A percentile compares a stretch with the other conserved stretches of the same genome.
Conservation (phyloP, 2,113 vertebrate species). For the Saccopteryx bilineata region DNA sequence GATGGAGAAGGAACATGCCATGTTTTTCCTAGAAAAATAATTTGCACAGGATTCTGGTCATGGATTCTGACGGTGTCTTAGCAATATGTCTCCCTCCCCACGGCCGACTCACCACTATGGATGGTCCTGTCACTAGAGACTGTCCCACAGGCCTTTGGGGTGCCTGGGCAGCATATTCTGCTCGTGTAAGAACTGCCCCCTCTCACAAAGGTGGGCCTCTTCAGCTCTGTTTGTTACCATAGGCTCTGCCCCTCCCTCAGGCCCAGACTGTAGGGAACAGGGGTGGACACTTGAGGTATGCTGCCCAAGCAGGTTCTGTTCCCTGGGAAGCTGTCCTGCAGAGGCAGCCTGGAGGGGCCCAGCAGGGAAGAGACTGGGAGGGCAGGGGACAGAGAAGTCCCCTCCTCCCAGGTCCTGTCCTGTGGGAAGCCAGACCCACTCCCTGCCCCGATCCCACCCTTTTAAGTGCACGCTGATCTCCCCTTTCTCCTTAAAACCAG, state of each 20-base stretch:
- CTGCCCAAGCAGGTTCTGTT: background rate
- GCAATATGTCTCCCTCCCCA: accelerated
- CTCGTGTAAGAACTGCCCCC: background rate
- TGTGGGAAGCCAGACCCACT: background rate
- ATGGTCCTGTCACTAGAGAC: background rate
- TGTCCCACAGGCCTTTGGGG: background rate
- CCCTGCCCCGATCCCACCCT: no score
- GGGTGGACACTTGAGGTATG: background rate
- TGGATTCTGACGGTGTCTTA: background rate
- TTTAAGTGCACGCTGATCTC: background rate
- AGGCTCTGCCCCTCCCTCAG: background rate
- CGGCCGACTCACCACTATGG: background rate
- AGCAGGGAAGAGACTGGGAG: background rate
- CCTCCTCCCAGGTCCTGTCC: background rate
- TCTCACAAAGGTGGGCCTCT: background rate
- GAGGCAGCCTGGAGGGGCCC: background rate
- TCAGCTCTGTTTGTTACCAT: background rate
- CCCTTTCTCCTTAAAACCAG: background rate
- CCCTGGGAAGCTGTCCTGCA: background rate
- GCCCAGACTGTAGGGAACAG: background rate
- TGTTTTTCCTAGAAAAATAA: background rate
- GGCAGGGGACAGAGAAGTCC: background rate
- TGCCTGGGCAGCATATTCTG: background rate
- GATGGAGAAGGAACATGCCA: background rate
- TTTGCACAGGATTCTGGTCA: background rate